These are phyloP conservation scores for Nymphalis io DNA, from an alignment of 1,140 invertebrate species.

Conservation along the genomic window DNA sequence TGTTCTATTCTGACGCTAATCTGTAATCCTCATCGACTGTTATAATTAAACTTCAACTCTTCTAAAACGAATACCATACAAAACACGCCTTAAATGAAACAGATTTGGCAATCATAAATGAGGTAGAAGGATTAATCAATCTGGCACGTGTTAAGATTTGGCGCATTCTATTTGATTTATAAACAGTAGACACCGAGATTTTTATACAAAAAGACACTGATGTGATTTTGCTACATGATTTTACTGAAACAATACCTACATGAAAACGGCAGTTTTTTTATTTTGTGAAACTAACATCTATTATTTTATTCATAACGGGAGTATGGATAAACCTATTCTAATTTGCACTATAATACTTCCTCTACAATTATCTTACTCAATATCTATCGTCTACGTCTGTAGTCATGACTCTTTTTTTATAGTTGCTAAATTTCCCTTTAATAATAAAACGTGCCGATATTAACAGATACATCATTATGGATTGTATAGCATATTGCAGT, in stretches of 20 bases:
- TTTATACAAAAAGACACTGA: neutral
- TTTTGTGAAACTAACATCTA: neutral
- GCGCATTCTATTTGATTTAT: neutral
- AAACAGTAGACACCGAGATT: neutral
- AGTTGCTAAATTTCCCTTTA: neutral
- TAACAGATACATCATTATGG: too few relatives aligned
- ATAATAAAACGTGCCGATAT: neutral
- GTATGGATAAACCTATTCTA: conserved; percentile 17
- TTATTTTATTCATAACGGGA: too few relatives aligned
- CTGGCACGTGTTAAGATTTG: conserved; percentile 1
- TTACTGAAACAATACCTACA: neutral
- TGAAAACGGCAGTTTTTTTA: neutral
- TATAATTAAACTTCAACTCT: too few relatives aligned
- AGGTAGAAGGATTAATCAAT: conserved; percentile 9
- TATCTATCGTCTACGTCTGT: neutral
- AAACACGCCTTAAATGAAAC: neutral
- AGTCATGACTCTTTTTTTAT: neutral
- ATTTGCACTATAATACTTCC: conserved; percentile 28
- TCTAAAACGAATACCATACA: neutral
- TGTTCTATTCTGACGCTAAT: too few relatives aligned
- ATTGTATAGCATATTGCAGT: too few relatives aligned
- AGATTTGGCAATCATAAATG: conserved; percentile 18
- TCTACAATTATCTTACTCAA: conserved; percentile 21
- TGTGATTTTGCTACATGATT: neutral
- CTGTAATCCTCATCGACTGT: too few relatives aligned